Conservation (phyloP, 2,797 vertebrate species). For the Periparus ater region DNA sequence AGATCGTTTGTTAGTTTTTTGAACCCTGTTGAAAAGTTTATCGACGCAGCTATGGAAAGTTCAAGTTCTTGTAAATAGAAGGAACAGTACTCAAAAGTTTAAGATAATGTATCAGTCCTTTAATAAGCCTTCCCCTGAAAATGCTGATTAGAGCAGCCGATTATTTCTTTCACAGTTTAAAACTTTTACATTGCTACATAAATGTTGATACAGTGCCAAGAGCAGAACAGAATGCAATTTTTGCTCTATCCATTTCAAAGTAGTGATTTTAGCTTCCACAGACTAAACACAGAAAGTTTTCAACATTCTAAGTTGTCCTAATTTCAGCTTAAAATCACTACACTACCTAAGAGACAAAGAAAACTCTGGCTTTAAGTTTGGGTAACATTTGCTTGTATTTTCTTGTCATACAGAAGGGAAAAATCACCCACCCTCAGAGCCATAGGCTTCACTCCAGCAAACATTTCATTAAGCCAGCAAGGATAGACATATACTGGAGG, state of each 20-base stretch:
- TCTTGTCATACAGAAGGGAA: background rate
- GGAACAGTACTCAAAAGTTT: slow-evolving; percentile 20
- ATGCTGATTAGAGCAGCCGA: slow-evolving; percentile 3
- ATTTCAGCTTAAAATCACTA: background rate
- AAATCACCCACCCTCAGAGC: background rate
- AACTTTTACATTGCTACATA: background rate
- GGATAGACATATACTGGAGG: rapidly evolving
- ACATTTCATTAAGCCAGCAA: background rate
- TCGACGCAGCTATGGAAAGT: slow-evolving; percentile 38
- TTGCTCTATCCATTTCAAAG: background rate
- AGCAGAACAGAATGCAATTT: background rate
- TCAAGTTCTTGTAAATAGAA: slow-evolving; percentile 55
- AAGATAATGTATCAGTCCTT: slow-evolving; percentile 62
- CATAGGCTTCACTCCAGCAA: background rate
- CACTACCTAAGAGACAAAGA: background rate
- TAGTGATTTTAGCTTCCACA: background rate
- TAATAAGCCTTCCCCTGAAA: slow-evolving; percentile 47
- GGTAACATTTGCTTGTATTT: background rate
- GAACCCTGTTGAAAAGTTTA: slow-evolving; percentile 66
- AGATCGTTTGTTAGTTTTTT: slow-evolving; percentile 46
- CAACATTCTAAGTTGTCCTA: background rate
- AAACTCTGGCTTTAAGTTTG: background rate
- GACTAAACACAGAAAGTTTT: background rate
- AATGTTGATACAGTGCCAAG: background rate
- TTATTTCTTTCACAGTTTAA: slow-evolving; percentile 49